Evolutionary conservation across 2,113 vertebrate species (phyloP), one percentile per base, ranked within the genome.

Genomic region (Apteryx owenii): DNA sequence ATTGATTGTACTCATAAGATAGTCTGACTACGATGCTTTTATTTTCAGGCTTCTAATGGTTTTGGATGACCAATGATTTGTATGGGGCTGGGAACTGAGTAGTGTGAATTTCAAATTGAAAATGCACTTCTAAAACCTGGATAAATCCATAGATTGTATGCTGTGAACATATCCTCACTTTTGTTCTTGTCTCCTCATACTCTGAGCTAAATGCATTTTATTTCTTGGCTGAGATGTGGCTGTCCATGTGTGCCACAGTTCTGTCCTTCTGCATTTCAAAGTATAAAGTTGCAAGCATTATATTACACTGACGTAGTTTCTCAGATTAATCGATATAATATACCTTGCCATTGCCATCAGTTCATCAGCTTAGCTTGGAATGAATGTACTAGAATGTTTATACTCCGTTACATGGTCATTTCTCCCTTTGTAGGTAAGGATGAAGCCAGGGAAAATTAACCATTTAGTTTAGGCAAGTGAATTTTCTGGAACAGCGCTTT

Each of bases 221-320:
- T 58, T 53, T 71, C 40, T 82, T 92, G 88, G 70, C 86, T 81
- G 62, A 76, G 56, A 89, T 85, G 29, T 54, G 36, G 48, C 66
- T 91, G 62, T 72, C n/a, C 2, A 19, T 88, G 93, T 42, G 66
- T 70, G 46, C 36, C 60, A 87, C 62, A 85, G 93, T 61, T 97
- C 84, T 85, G 44, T 88, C 66, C 95, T 94, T 97, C 84, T 97
- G 21, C 78, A 80, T 89, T 92, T 93, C 44, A 7, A 73, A 62
- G 54, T 80, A 38, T 95, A 50, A 77, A 66, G 29, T 94, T 87
- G 82, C 89, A 73, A 85, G 66, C 60, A 31, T 87, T 87, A 72
- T 77, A 20, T 89, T 85, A 82, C 53, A 36, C 36, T 91, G 70
- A 70, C 2, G 1, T n/a, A 40, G 2, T 40, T 81, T 79, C 62